phyloP scores from a whole-genome alignment of 2,113 vertebrate species.

The Entelurus aequoreus region DNA sequence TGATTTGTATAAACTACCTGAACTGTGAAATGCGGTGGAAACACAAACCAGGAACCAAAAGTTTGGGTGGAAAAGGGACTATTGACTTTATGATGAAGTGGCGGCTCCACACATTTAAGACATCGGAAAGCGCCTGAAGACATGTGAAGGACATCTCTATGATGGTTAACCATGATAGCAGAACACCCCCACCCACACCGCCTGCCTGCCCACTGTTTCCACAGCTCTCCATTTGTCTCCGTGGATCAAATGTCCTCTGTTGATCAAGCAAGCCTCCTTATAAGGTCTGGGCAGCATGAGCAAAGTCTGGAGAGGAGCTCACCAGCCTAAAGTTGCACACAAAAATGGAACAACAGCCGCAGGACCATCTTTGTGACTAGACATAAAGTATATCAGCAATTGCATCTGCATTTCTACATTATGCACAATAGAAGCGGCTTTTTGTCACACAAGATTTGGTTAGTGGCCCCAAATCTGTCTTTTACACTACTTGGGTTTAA shows the following conservation, averaged over 20 bases:
- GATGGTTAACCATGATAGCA: constrained; percentile 37
- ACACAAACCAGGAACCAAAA: too few species aligned
- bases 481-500: too few species aligned
- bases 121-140: constrained; percentile 24
- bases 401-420: too few species aligned
- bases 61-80: too few species aligned
- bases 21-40: too few species aligned
- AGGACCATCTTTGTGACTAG: constrained; percentile 30
- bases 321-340: constrained; percentile 26
- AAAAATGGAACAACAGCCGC: constrained; percentile 48
- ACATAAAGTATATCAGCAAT: not conserved
- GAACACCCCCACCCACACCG: not conserved
- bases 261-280: constrained; percentile 64
- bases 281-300: constrained; percentile 60
- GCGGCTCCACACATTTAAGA: constrained; percentile 5
- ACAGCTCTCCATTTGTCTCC: constrained; percentile 68
- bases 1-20: too few species aligned
- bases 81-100: too few species aligned
- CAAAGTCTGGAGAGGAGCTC: constrained; percentile 42
- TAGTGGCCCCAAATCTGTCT: too few species aligned
- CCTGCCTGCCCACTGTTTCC: constrained; percentile 46
- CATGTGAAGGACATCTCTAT: constrained; percentile 31
- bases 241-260: constrained; percentile 65
- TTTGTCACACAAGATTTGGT: too few species aligned
- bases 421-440: too few species aligned